A percentile compares a stretch with the other conserved stretches of the same genome.
Evolutionary conservation across 1,140 invertebrate species (phyloP).

Genomic region (Calliopsis andreniformis): DNA sequence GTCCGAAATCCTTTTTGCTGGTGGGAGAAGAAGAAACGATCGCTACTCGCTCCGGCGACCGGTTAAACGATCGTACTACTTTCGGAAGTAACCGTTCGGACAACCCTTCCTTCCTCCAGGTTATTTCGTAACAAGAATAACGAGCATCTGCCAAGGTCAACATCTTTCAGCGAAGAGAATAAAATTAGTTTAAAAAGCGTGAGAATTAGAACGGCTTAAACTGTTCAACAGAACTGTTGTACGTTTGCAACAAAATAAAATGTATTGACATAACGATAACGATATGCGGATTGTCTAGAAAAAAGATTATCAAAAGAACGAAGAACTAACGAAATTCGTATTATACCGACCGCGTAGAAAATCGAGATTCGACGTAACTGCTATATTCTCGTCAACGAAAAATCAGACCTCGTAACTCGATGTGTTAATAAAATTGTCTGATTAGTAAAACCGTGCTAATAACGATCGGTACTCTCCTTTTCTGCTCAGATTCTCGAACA

Average conservation of each 20-base stretch:
- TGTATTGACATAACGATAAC: too few relatives aligned
- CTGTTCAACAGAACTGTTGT: background rate
- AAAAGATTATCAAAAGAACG: background rate
- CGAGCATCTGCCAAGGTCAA: background rate
- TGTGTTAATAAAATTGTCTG: constrained; percentile 56
- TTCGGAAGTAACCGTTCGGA: constrained; percentile 11
- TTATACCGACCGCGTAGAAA: background rate
- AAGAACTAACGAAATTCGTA: background rate
- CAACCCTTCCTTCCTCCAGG: background rate
- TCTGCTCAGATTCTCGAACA: background rate
- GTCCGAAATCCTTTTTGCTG: constrained; percentile 53
- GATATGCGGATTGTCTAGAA: too few relatives aligned
- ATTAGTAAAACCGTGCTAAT: constrained; percentile 55
- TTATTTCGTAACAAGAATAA: background rate
- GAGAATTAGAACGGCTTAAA: background rate
- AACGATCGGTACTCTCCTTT: constrained; percentile 7
- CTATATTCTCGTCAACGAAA: constrained; percentile 2
- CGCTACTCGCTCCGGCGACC: constrained; percentile 9
- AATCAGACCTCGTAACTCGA: constrained; percentile 13
- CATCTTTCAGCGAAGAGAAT: background rate
- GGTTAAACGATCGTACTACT: constrained; percentile 5
- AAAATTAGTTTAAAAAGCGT: too few relatives aligned
- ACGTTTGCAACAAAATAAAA: too few relatives aligned
- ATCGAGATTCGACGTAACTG: background rate
- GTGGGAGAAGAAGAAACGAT: constrained; percentile 60